phyloP scores from a whole-genome alignment of 2,888 invertebrate genomes.

The Panopea generosa region DNA sequence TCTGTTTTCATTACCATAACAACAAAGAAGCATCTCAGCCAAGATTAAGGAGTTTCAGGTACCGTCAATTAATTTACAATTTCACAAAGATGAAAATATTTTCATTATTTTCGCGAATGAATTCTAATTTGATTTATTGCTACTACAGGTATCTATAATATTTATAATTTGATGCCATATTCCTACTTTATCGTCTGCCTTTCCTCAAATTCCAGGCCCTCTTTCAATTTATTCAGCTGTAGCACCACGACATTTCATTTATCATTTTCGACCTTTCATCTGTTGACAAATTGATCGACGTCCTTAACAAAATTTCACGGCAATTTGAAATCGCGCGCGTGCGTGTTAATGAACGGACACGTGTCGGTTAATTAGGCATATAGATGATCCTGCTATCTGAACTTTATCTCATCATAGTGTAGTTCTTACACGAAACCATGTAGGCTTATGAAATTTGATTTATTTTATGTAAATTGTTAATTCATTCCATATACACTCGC shows the following conservation, averaged over 20 bases:
- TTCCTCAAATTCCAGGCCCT: slow-evolving; percentile 11
- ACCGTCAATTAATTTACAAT: slow-evolving; percentile 26
- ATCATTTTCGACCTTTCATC: slow-evolving; percentile 26
- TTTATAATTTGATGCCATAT: slow-evolving; percentile 36
- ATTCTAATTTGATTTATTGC: slow-evolving; percentile 35
- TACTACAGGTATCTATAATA: slow-evolving; percentile 20
- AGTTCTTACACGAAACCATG: too few species aligned
- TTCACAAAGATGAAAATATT: slow-evolving; percentile 22
- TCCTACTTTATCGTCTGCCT: slow-evolving; percentile 36
- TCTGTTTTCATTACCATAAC: too few species aligned
- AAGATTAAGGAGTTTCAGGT: slow-evolving; percentile 4
- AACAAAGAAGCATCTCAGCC: too few species aligned
- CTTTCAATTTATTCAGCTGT: slow-evolving; percentile 6
- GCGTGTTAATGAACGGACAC: slow-evolving; percentile 17
- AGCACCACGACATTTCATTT: slow-evolving; percentile 25
- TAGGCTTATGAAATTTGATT: too few species aligned
- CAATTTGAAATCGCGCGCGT: slow-evolving; percentile 20
- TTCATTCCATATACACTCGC: too few species aligned
- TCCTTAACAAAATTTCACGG: slow-evolving; percentile 1
- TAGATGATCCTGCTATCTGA: neutral
- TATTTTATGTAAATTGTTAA: too few species aligned
- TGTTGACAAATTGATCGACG: slow-evolving; percentile 25
- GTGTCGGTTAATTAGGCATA: slow-evolving; percentile 26
- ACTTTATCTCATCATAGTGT: too few species aligned
- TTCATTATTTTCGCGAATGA: slow-evolving; percentile 19